phyloP scores from a whole-genome alignment of 1,140 invertebrate species.

The Wiebesia pumilae region DNA sequence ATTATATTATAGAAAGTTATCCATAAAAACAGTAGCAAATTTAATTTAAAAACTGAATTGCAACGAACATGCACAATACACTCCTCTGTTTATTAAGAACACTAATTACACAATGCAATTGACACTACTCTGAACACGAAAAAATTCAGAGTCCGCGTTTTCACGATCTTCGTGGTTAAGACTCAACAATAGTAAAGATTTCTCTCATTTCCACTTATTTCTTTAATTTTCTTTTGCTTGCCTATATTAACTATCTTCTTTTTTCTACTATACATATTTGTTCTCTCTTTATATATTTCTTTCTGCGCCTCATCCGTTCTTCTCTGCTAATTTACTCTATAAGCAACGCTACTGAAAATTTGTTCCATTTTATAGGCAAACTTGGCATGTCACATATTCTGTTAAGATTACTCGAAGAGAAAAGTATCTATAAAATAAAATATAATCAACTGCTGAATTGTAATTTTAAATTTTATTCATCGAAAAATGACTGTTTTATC shows the following conservation, averaged over 20 bases:
- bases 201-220: not conserved
- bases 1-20: conserved; percentile 20
- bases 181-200: not conserved
- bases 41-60: conserved; percentile 27
- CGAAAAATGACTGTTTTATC: no score
- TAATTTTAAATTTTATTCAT: no score
- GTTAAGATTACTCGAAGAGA: not conserved
- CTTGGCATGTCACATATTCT: not conserved
- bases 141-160: conserved; percentile 16
- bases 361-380: not conserved
- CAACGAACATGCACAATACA: not conserved
- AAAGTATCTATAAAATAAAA: not conserved
- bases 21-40: conserved; percentile 9
- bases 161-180: conserved; percentile 25
- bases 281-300: not conserved
- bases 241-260: not conserved
- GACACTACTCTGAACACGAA: not conserved
- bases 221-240: not conserved
- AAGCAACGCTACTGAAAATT: not conserved
- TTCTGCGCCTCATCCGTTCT: not conserved
- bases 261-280: conserved; percentile 13
- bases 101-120: conserved; percentile 53
- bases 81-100: conserved; percentile 30
- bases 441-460: no score
- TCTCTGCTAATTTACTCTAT: not conserved